These are phyloP conservation scores for Melanotaenia boesemani DNA, from an alignment of 2,797 vertebrate species.

Conservation along the genomic window DNA sequence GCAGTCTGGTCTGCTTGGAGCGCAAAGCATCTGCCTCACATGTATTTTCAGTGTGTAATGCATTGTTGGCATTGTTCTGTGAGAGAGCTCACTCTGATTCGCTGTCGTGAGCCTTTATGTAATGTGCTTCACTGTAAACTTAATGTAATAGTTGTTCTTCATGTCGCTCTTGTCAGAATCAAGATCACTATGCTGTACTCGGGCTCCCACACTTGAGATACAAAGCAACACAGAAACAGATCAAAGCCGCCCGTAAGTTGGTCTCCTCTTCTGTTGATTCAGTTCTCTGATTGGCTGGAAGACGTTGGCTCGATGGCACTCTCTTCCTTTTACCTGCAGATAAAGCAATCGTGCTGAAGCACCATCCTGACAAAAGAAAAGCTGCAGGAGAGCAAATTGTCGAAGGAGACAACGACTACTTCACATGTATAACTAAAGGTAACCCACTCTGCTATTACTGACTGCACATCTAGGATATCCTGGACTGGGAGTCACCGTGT, in stretches of 20 bases:
- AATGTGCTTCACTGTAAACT: background rate
- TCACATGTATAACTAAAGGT: constrained; percentile 89
- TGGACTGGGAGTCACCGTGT: background rate
- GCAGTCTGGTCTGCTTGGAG: too few relatives aligned
- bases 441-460: accelerated
- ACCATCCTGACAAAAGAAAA: constrained; percentile 99
- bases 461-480: accelerated
- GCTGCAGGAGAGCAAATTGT: constrained; percentile 96
- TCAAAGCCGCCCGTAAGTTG: constrained; percentile 98
- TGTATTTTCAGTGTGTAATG: background rate
- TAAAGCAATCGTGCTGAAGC: constrained; percentile 98
- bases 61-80: background rate
- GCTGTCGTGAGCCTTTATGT: background rate
- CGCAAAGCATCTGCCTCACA: background rate
- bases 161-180: constrained; percentile 86
- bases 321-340: constrained; percentile 79
- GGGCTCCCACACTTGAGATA: constrained; percentile 92
- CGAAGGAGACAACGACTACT: constrained; percentile 96
- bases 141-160: background rate
- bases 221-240: constrained; percentile 97
- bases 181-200: constrained; percentile 97
- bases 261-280: accelerated
- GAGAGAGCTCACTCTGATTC: background rate
- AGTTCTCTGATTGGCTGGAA: background rate
- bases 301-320: accelerated